These are phyloP conservation scores for Artemia franciscana DNA, from an alignment of 1,140 invertebrate genomes.

Conservation along the genomic window DNA sequence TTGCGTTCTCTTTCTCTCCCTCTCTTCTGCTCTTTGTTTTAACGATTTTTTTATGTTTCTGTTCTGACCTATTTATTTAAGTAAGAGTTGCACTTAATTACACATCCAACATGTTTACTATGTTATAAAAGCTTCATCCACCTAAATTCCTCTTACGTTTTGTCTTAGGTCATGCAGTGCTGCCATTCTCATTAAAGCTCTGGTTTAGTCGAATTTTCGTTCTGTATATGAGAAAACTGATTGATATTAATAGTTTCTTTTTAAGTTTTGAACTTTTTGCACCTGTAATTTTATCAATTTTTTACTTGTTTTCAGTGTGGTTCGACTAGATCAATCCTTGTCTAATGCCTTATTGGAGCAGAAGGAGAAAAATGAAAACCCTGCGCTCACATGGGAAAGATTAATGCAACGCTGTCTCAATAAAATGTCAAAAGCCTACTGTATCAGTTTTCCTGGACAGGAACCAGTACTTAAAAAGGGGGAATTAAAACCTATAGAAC, in stretches of 20 bases:
- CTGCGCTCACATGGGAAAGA: slow-evolving; percentile 36
- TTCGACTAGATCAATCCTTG: slow-evolving; percentile 28
- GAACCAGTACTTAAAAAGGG: slow-evolving; percentile 35
- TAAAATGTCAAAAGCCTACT: slow-evolving; percentile 49
- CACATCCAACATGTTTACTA: too few relatives aligned
- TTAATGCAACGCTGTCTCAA: slow-evolving; percentile 37
- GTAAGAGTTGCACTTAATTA: too few relatives aligned
- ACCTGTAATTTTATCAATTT: not conserved
- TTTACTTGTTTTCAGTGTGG: slow-evolving; percentile 20
- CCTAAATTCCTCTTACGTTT: too few relatives aligned
- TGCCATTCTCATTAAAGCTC: too few relatives aligned
- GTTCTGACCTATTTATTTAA: too few relatives aligned
- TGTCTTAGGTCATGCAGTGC: too few relatives aligned
- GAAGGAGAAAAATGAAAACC: slow-evolving; percentile 16
- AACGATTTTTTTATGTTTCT: too few relatives aligned
- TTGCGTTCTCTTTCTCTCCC: too few relatives aligned
- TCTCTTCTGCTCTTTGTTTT: too few relatives aligned
- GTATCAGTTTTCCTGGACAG: slow-evolving; percentile 33
- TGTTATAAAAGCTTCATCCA: too few relatives aligned
- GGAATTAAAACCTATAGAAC: slow-evolving; percentile 50
- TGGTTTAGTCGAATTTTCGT: too few relatives aligned
- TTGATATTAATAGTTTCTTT: not conserved
- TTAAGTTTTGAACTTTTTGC: slow-evolving; percentile 2
- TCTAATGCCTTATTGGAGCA: slow-evolving; percentile 18
- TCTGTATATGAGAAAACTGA: slow-evolving; percentile 6